These are phyloP conservation scores for Ianthella basta DNA, from an alignment of 37 sponge, comb jelly and placozoan genomes.

Conservation along the genomic window DNA sequence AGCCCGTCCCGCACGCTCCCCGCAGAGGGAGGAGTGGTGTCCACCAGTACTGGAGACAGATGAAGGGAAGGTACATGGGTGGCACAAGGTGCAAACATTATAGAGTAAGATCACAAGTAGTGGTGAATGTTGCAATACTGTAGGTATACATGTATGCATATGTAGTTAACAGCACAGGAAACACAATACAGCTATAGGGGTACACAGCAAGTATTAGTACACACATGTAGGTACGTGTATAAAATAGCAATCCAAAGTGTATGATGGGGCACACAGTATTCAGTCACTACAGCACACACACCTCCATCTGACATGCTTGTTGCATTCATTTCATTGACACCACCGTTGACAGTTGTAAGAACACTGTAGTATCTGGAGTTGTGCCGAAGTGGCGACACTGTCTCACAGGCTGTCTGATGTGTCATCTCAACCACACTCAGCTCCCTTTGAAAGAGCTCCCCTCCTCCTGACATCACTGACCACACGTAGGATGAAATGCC, in stretches of 20 bases:
- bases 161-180: neutral
- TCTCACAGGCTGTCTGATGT: conserved; percentile 31
- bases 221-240: neutral
- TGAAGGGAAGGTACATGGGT: neutral
- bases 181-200: too few relatives aligned
- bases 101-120: neutral
- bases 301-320: conserved; percentile 72
- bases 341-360: conserved; percentile 64
- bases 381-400: conserved; percentile 39
- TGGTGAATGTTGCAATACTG: neutral
- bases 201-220: too few relatives aligned
- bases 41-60: conserved; percentile 59
- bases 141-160: neutral
- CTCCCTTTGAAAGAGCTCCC: neutral
- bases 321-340: conserved; percentile 14
- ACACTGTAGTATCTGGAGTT: conserved; percentile 79
- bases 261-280: too few relatives aligned
- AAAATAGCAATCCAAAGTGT: too few relatives aligned
- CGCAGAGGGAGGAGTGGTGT: conserved; percentile 58
- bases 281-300: too few relatives aligned
- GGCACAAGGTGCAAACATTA: neutral
- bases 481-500: conserved; percentile 63
- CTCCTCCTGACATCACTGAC: neutral
- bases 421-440: conserved; percentile 36
- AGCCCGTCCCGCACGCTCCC: conserved; percentile 66